Evolutionary conservation across 2,113 vertebrate genomes (phyloP).

Genomic region (Panurus biarmicus): DNA sequence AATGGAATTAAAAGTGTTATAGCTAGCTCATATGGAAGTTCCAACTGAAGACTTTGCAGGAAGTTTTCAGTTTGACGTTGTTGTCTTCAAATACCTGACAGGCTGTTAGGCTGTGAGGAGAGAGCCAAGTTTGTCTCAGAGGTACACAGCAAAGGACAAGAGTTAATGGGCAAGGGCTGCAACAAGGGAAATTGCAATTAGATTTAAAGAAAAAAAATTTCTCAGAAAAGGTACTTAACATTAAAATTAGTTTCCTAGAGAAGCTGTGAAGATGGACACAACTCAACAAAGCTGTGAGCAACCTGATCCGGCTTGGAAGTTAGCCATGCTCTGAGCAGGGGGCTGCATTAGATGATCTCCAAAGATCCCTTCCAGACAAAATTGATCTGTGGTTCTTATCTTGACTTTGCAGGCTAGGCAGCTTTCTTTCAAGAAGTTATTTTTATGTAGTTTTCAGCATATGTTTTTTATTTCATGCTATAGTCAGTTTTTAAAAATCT

Average conservation of each 20-base stretch:
- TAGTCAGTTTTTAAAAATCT: neutral
- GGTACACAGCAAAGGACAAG: neutral
- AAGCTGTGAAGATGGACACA: neutral
- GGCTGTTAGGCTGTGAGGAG: neutral
- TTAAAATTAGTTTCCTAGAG: neutral
- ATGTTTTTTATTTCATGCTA: neutral
- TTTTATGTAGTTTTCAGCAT: neutral
- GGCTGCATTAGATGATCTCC: neutral
- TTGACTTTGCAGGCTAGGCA: neutral
- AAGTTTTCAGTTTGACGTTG: neutral
- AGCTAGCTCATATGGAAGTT: neutral
- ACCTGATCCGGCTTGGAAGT: neutral
- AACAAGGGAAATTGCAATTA: neutral
- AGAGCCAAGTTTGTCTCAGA: neutral
- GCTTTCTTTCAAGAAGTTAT: neutral
- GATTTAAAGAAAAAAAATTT: neutral
- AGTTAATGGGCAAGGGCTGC: neutral
- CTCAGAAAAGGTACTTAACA: neutral
- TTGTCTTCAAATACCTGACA: neutral
- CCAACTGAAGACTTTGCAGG: neutral
- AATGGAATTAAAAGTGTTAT: neutral
- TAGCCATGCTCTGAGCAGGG: neutral
- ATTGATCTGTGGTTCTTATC: neutral
- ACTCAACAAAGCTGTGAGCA: neutral
- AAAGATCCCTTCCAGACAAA: neutral